Base-by-base conservation (phyloP, 2,888 invertebrate species). In the Diachrysia chrysitis region DNA sequence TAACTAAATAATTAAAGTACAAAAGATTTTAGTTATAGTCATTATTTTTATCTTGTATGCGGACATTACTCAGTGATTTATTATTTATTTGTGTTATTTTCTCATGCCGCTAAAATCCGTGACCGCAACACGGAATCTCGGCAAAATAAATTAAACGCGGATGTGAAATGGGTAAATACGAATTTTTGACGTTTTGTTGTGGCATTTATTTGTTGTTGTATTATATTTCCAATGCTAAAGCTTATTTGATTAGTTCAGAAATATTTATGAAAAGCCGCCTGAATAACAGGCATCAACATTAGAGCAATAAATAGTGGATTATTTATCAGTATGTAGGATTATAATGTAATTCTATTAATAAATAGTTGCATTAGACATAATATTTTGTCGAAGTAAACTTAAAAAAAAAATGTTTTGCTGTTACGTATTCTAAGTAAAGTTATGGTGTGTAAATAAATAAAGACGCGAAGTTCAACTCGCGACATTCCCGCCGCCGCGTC, bases 121-220 rank as follows among this genome's bases (percentile, higher is more conserved):
- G 77, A 72, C 73, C 48, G 51, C 19, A 67, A 77, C 54, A 42
- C 42, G 58, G 67, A 54, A 77, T 67, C 42, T 67, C 73, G n/a
- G 19, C 19, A 51, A 19, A 51, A 21, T 51, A 42, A 42, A 42
- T 42, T 42, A n/a, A 4, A 19, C 12, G 48, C 21, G 48, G 21
- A 51, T 51, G 21, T 51, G 17, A 19, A 51, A 51, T 51, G 3
- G 12, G 12, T 12, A 21, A 10, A 21, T 42, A 42, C 5, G n/a
- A n/a, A n/a, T 21, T 51, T 48, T 51, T 12, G 48, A 51, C 10
- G 12, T 19, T 51, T 19, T 48, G 46, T 46, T 48, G 17, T 21
- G 3, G 1, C 9, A 12, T 51, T 51, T 51, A 1, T 21, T 51
- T 51, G 19, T 51, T 51, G 2, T 19, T 51, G 0, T 21, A 48